Evolutionary conservation across 2,113 vertebrate genomes (phyloP).

Genomic region (Crotalus tigris): DNA sequence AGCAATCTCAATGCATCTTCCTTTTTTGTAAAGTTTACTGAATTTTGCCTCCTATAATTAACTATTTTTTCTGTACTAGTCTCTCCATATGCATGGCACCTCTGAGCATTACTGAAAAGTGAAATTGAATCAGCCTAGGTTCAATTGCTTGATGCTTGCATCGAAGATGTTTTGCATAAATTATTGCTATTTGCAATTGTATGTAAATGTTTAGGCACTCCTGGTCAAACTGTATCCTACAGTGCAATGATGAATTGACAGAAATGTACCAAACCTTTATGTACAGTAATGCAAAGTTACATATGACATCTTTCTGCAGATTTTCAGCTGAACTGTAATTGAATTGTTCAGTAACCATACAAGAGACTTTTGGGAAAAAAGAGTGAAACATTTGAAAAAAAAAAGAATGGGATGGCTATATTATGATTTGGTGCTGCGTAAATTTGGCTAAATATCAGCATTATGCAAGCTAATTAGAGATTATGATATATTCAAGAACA

Average conservation of each 20-base stretch:
- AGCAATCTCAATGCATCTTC: background rate
- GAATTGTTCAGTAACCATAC: background rate
- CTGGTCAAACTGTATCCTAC: background rate
- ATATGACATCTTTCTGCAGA: background rate
- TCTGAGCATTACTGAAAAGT: background rate
- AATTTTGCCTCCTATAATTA: background rate
- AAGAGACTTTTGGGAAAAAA: background rate
- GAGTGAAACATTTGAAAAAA: background rate
- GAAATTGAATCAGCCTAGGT: background rate
- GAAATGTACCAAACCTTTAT: background rate
- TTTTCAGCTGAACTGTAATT: background rate
- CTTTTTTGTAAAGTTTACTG: background rate
- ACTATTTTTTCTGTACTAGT: background rate
- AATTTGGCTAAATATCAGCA: background rate
- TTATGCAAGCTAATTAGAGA: background rate
- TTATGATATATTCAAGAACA: background rate
- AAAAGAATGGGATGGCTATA: background rate
- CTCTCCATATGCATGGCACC: background rate
- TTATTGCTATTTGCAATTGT: background rate
- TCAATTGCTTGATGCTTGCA: background rate
- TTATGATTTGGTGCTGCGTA: background rate
- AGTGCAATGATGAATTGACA: background rate
- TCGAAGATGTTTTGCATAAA: background rate
- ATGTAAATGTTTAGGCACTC: background rate
- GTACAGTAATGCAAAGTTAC: background rate